These are phyloP conservation scores for Macheiramphus alcinus DNA, from an alignment of 2,113 vertebrate species.

Conservation along the genomic window DNA sequence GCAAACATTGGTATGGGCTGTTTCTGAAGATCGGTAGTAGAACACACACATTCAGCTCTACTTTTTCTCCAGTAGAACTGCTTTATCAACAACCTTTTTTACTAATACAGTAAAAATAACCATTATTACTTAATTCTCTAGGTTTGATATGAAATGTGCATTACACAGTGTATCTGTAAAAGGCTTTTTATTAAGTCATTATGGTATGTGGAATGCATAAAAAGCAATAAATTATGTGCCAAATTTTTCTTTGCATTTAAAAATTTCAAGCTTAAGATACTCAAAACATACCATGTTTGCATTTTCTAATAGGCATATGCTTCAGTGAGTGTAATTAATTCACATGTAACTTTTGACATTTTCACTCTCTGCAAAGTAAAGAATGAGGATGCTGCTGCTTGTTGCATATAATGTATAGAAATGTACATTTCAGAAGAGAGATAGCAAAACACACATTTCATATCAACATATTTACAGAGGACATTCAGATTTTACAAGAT, in stretches of 20 bases:
- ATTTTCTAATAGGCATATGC: background rate
- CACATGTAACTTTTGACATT: conserved; percentile 49
- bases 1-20: background rate
- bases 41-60: background rate
- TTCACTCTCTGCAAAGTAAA: conserved; percentile 42
- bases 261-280: background rate
- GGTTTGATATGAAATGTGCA: background rate
- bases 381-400: background rate
- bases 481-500: background rate
- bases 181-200: background rate
- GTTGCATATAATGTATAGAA: background rate
- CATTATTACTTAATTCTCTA: background rate
- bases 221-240: conserved; percentile 47
- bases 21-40: background rate
- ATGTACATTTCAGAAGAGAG: background rate
- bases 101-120: background rate
- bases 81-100: background rate
- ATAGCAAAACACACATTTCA: background rate
- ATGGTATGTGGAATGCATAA: background rate
- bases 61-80: background rate
- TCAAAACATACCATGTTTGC: background rate
- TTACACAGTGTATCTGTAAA: background rate
- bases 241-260: background rate
- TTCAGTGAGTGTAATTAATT: background rate
- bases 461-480: background rate